Conservation (phyloP, 2,888 invertebrate genomes). For the Aphrophora alni region DNA sequence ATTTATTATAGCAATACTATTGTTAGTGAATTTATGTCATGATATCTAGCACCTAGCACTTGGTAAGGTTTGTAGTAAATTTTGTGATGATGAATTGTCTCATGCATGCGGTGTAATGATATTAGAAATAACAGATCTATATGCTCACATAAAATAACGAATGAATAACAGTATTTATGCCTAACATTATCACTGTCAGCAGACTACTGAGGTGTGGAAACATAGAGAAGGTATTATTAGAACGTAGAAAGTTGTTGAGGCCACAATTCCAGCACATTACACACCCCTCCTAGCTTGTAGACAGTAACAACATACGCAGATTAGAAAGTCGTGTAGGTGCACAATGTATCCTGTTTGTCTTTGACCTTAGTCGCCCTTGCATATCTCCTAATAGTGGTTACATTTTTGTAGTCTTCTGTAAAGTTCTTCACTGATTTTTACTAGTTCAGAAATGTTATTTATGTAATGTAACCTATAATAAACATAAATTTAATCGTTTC, state of each 20-base stretch:
- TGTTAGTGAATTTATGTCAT: too few species aligned
- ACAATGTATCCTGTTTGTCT: background rate
- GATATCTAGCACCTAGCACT: background rate
- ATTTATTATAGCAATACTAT: too few species aligned
- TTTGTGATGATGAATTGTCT: background rate
- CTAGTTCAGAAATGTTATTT: background rate
- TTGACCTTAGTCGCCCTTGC: background rate
- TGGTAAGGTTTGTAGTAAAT: background rate
- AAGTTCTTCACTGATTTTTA: slow-evolving; percentile 25
- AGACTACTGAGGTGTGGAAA: background rate
- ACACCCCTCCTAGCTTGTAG: slow-evolving; percentile 25
- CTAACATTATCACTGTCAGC: too few species aligned
- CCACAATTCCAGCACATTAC: slow-evolving; percentile 11
- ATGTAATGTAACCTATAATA: background rate
- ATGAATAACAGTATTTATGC: background rate
- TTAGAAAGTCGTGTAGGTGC: slow-evolving; percentile 6
- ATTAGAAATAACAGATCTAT: background rate
- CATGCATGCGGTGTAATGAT: background rate
- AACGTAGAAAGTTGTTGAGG: background rate
- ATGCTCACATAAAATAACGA: background rate
- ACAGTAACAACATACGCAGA: slow-evolving; percentile 12
- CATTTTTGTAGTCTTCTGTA: slow-evolving; percentile 9
- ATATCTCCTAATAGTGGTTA: background rate
- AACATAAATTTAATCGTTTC: too few species aligned
- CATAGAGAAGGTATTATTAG: background rate